These are phyloP conservation scores for Acridotheres tristis DNA, from an alignment of 2,797 vertebrate genomes.

Conservation along the genomic window DNA sequence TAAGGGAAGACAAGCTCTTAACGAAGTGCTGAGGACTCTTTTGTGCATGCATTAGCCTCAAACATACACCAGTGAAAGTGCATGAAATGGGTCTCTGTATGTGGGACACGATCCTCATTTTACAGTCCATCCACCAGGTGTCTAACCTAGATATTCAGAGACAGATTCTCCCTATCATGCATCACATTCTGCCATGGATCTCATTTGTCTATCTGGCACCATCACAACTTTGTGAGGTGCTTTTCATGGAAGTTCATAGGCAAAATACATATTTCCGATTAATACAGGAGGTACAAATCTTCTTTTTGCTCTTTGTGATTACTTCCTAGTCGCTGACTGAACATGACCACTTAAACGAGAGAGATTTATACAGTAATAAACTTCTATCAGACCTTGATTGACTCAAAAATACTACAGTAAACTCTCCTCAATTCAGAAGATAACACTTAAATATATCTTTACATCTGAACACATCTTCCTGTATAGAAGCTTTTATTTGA, in stretches of 20 bases:
- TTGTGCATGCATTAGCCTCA: background rate
- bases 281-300: background rate
- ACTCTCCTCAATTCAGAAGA: background rate
- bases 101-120: background rate
- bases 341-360: background rate
- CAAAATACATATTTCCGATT: background rate
- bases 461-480: background rate
- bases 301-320: background rate
- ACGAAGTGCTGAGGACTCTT: background rate
- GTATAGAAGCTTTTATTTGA: background rate
- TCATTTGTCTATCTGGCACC: background rate
- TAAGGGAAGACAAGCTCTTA: background rate
- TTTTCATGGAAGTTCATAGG: background rate
- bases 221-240: background rate
- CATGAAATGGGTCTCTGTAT: background rate
- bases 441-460: background rate
- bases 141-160: background rate
- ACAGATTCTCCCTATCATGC: background rate
- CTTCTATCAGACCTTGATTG: background rate
- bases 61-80: background rate
- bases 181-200: background rate
- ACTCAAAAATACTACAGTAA: background rate
- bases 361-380: background rate
- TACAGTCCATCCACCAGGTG: background rate
- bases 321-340: background rate